These are phyloP conservation scores for Aleiodes sp. DNA, from an alignment of 1,140 invertebrate species.

Conservation along the genomic window DNA sequence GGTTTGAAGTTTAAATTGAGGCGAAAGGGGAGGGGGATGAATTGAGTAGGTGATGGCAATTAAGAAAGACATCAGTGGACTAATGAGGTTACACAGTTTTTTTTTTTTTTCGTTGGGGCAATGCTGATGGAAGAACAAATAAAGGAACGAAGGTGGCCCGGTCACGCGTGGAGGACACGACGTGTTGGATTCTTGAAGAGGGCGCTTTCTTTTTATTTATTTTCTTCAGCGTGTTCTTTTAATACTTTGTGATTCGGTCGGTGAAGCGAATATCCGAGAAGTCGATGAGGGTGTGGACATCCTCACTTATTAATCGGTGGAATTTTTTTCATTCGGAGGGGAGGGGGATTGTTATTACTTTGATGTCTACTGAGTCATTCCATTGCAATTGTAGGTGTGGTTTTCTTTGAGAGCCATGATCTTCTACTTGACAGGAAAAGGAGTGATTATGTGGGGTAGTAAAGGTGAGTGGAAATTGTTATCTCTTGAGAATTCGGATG, in stretches of 20 bases:
- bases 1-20: background rate
- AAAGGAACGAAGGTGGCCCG: constrained; percentile 28
- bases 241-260: background rate
- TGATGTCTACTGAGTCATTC: background rate
- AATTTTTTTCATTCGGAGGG: background rate
- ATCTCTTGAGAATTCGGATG: too few species aligned
- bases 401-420: constrained; percentile 7
- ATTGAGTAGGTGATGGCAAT: constrained; percentile 50
- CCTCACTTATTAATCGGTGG: constrained; percentile 3
- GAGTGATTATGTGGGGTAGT: too few species aligned
- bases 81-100: constrained; percentile 59
- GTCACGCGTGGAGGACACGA: constrained; percentile 43
- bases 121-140: background rate
- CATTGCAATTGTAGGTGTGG: background rate
- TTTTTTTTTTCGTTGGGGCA: background rate
- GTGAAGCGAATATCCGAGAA: constrained; percentile 1
- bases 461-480: too few species aligned
- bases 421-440: too few species aligned
- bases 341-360: background rate
- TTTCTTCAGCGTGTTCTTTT: background rate
- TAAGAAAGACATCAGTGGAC: constrained; percentile 62
- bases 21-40: constrained; percentile 29
- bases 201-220: background rate
- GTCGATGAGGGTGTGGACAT: background rate
- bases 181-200: background rate